A percentile compares a stretch with the other conserved stretches of the same genome.
phyloP scores from a whole-genome alignment of 2,888 invertebrate genomes.

The Hydropsyche betteni region DNA sequence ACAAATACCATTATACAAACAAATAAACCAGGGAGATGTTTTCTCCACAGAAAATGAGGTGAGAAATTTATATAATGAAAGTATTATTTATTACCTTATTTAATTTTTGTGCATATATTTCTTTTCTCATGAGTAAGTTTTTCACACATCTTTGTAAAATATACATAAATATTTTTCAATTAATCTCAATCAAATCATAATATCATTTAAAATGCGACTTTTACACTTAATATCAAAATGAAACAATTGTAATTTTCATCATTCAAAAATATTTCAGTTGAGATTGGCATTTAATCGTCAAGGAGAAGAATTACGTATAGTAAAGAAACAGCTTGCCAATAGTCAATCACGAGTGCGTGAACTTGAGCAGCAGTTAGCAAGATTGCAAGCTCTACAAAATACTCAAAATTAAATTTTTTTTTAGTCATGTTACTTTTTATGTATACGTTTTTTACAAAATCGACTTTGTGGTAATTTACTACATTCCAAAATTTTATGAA shows the following conservation, averaged over 20 bases:
- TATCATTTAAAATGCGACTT: too few species aligned
- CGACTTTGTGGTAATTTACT: background rate
- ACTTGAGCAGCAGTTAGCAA: slow-evolving; percentile 78
- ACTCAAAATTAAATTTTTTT: slow-evolving; percentile 34
- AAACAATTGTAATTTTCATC: too few species aligned
- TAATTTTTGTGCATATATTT: slow-evolving; percentile 6
- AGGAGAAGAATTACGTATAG: slow-evolving; percentile 79
- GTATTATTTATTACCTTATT: background rate
- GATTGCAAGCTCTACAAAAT: slow-evolving; percentile 62
- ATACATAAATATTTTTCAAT: slow-evolving; percentile 51
- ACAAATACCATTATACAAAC: slow-evolving; percentile 67
- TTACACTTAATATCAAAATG: too few species aligned
- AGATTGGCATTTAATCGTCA: slow-evolving; percentile 80
- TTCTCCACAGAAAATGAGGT: slow-evolving; percentile 70
- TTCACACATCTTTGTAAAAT: slow-evolving; percentile 53
- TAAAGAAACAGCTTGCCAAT: slow-evolving; percentile 79
- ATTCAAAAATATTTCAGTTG: slow-evolving; percentile 64
- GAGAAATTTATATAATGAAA: slow-evolving; percentile 6
- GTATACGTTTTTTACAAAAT: too few species aligned
- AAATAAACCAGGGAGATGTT: slow-evolving; percentile 69
- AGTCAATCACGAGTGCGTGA: slow-evolving; percentile 84
- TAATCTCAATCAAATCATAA: too few species aligned
- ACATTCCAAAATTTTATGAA: slow-evolving; percentile 24
- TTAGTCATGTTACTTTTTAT: too few species aligned
- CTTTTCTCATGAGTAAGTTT: slow-evolving; percentile 35